Evolutionary conservation across 2,797 vertebrate species (phyloP), one percentile per base, ranked within the genome.

Genomic region (Telmatherina bonti): DNA sequence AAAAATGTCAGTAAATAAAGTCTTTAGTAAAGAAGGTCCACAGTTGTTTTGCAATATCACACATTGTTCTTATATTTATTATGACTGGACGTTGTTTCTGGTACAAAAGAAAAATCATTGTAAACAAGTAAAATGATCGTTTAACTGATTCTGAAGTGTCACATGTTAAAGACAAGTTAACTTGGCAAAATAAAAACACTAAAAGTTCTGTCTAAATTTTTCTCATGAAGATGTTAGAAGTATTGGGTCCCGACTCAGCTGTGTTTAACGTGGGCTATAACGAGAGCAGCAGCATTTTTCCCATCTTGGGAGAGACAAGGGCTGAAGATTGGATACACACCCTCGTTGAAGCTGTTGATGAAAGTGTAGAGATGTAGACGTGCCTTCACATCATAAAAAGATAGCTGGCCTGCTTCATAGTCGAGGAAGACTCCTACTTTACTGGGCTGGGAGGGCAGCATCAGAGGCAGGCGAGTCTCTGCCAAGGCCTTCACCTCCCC

Each of bases 351-450:
- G 7, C 60, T 78, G n/a, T 94, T 88, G 0, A 1, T 20, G 45
- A 95, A 95, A 0, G 92, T 94, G 82, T 92, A 94, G 73, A 95
- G 90, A 62, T 95, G 94, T 58, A 80, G 33, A 2, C 76, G 91
- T 0, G 85, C 54, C 79, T 92, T 94, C 5, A 86, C 89, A 0
- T 95, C 94, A 0, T 94, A 95, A 89, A 95, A 95, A 0, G 94
- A 93, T 43, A 95, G 77, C 68, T 90, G 93, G 0, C 95, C 95
- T 0, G 63, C 92, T 27, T 95, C 94, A 0, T 93, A 89, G 79
- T 95, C 94, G 76, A 95, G 82, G 84, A 92, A 95, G 64, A 95
- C 29, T 27, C 93, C 95, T 1, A 95, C 55, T 71, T 94, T 94
- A 2, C 20, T 52, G 30, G 93, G 94, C 1, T 54, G 74, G 0